A percentile compares a stretch with the other conserved stretches of the same genome.
Conservation (phyloP, 2,888 invertebrate genomes). For the Tachina grossa region DNA sequence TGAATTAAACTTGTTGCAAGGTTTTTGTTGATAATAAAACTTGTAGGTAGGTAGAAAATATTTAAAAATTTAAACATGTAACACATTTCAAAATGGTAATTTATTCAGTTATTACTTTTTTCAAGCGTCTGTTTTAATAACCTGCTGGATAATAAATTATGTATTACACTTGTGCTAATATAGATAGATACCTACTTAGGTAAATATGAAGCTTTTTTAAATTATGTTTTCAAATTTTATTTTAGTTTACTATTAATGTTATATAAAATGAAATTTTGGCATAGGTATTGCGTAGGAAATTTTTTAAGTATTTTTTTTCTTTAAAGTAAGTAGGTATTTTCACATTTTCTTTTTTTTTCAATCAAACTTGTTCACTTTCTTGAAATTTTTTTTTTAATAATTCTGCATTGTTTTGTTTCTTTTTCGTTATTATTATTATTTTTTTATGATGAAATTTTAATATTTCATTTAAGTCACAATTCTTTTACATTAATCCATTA, state of each 20-base stretch:
- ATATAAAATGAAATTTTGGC: background rate
- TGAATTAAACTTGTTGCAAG: background rate
- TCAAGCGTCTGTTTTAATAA: too few relatives aligned
- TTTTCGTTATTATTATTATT: constrained; percentile 3
- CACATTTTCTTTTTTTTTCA: background rate
- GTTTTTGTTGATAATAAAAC: background rate
- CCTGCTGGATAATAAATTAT: too few relatives aligned
- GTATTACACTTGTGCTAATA: too few relatives aligned
- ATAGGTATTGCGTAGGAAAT: background rate
- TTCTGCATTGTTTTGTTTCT: background rate
- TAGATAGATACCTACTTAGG: background rate
- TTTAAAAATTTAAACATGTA: too few relatives aligned
- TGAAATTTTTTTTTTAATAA: background rate
- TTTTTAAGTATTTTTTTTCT: background rate
- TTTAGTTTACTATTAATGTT: too few relatives aligned
- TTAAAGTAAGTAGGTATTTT: background rate
- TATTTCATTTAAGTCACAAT: constrained; percentile 4
- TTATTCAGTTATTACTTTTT: too few relatives aligned
- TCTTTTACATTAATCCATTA: constrained; percentile 4
- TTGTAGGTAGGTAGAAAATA: too few relatives aligned
- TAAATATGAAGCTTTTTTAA: background rate
- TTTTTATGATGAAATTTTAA: constrained; percentile 7
- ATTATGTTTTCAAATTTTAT: background rate
- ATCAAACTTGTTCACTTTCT: background rate
- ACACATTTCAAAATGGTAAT: too few relatives aligned